Conservation (phyloP, 2,113 vertebrate genomes). For the Lathamus discolor region DNA sequence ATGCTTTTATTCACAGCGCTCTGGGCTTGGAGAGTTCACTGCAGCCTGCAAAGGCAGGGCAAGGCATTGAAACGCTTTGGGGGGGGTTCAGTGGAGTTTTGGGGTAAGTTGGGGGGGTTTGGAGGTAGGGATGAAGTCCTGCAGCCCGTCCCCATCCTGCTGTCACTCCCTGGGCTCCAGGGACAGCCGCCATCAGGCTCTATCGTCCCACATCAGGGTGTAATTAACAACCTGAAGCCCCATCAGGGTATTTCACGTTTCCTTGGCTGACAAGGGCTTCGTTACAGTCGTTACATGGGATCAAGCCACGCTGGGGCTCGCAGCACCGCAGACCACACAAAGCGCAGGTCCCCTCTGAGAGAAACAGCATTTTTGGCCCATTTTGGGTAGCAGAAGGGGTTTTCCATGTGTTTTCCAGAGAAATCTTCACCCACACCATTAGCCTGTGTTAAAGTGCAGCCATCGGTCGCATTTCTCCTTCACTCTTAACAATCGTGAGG, state of each 20-base stretch:
- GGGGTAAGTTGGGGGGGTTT: neutral
- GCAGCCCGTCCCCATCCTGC: rapidly evolving
- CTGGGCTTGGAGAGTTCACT: neutral
- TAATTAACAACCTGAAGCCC: neutral
- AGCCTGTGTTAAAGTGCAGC: rapidly evolving
- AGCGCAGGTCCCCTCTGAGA: neutral
- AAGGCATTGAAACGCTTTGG: neutral
- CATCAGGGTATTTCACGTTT: neutral
- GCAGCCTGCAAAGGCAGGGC: neutral
- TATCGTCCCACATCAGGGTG: neutral
- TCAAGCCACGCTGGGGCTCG: rapidly evolving
- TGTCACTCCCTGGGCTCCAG: neutral
- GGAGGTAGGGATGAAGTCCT: neutral
- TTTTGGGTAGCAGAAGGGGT: neutral
- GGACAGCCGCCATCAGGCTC: neutral
- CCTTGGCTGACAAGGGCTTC: rapidly evolving
- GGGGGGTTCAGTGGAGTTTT: neutral
- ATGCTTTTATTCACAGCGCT: rapidly evolving
- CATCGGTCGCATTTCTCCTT: rapidly evolving
- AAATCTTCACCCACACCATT: neutral
- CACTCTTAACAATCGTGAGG: rapidly evolving
- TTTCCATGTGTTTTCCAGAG: neutral
- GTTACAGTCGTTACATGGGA: rapidly evolving
- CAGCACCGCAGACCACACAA: neutral
- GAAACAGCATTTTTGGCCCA: neutral